These are phyloP conservation scores for Pseudochirops cupreus DNA, from an alignment of 2,797 vertebrate species.

Conservation along the genomic window DNA sequence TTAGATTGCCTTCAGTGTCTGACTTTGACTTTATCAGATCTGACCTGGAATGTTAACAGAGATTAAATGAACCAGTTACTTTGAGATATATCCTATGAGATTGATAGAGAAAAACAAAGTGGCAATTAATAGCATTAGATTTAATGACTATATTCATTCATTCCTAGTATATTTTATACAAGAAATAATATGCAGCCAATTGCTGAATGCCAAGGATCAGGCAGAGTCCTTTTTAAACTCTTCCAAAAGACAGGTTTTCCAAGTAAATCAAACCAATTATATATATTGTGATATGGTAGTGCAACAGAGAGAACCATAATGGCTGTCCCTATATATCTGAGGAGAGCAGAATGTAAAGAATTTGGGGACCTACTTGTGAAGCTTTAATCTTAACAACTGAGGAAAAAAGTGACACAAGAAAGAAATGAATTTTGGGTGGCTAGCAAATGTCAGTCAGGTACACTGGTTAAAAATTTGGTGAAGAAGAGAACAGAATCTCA, in stretches of 20 bases:
- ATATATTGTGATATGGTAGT: not conserved
- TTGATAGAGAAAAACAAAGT: not conserved
- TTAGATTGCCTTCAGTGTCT: not conserved
- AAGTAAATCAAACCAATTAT: conserved; percentile 30
- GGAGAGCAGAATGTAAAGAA: not conserved
- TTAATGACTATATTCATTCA: conserved; percentile 14
- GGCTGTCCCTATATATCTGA: not conserved
- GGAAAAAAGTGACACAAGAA: not conserved
- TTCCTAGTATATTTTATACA: not conserved
- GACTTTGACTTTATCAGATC: accelerated
- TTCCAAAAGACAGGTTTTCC: conserved; percentile 31
- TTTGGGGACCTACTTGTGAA: conserved; percentile 20
- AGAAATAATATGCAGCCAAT: conserved; percentile 22
- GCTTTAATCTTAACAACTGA: conserved; percentile 25
- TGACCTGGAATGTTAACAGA: conserved; percentile 53
- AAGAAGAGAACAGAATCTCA: conserved; percentile 36
- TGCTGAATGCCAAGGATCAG: conserved; percentile 43
- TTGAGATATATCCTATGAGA: conserved; percentile 41
- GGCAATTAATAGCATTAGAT: conserved; percentile 8
- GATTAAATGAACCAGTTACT: conserved; percentile 25
- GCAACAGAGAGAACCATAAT: conserved; percentile 13
- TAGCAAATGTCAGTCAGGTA: conserved; percentile 30
- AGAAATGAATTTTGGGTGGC: conserved; percentile 42
- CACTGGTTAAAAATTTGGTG: conserved; percentile 4
- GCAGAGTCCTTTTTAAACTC: conserved; percentile 40